Evolutionary conservation across 2,113 vertebrate species (phyloP).

Genomic region (Sardina pilchardus): DNA sequence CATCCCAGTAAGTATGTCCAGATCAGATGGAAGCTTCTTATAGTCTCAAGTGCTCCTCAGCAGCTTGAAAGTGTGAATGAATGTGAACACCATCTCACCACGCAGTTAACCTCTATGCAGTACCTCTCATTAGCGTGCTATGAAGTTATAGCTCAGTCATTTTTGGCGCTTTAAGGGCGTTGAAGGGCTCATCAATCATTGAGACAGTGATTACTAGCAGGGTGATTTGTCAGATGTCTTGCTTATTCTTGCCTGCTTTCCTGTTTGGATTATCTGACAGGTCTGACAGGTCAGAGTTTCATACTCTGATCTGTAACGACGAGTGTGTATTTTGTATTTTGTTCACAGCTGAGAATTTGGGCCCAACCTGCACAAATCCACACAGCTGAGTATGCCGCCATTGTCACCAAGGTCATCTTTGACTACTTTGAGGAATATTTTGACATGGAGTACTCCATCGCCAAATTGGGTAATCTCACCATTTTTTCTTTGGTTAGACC

Average conservation of each 20-base stretch:
- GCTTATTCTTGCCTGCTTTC: slow-evolving; percentile 6
- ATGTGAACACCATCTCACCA: too few relatives aligned
- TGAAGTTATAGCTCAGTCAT: not conserved
- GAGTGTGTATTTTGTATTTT: not conserved
- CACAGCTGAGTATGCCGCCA: slow-evolving; percentile 86
- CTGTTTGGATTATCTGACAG: not conserved
- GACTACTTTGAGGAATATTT: slow-evolving; percentile 93
- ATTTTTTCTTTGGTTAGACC: not conserved
- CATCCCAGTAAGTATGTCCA: too few relatives aligned
- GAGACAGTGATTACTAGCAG: not conserved
- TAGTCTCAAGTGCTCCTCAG: too few relatives aligned
- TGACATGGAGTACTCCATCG: slow-evolving; percentile 83
- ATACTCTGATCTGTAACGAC: not conserved
- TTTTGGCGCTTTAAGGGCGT: not conserved
- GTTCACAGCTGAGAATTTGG: slow-evolving; percentile 84
- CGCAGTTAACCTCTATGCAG: too few relatives aligned
- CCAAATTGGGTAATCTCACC: slow-evolving; percentile 82
- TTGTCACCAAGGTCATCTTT: slow-evolving; percentile 82
- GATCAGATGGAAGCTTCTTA: too few relatives aligned
- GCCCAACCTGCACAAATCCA: slow-evolving; percentile 82
- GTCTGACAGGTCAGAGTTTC: too few relatives aligned
- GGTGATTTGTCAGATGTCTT: not conserved
- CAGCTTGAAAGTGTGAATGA: too few relatives aligned
- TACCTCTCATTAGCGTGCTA: not conserved
- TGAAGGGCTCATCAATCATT: not conserved